Evolutionary conservation across 2,113 vertebrate species (phyloP).

Genomic region (Tonatia bakeri): DNA sequence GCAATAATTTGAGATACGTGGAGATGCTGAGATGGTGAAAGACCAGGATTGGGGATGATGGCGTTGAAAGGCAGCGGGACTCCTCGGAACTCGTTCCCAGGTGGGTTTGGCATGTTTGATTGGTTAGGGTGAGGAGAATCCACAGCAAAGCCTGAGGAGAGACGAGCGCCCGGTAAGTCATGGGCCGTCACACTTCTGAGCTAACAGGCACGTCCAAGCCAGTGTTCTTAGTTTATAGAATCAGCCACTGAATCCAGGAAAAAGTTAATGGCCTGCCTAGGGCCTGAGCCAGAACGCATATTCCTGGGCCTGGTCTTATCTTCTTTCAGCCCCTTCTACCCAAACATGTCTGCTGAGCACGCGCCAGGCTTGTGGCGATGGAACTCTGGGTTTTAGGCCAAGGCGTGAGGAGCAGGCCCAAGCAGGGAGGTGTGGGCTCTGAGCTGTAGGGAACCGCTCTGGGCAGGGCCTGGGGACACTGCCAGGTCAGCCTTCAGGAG

Average conservation of each 20-base stretch:
- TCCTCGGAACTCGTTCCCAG: neutral
- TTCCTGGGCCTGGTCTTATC: neutral
- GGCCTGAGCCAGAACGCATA: neutral
- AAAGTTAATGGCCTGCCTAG: neutral
- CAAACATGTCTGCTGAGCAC: neutral
- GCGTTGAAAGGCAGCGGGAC: neutral
- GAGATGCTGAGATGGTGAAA: conserved; percentile 17
- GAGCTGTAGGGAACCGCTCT: neutral
- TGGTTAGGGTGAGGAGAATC: neutral
- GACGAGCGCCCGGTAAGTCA: neutral
- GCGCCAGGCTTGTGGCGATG: neutral
- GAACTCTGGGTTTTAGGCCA: neutral
- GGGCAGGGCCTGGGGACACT: neutral
- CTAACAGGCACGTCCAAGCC: neutral
- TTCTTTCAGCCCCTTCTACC: neutral
- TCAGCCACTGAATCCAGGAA: neutral
- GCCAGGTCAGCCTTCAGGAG: neutral
- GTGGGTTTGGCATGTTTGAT: neutral
- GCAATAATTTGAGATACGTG: conserved; percentile 25
- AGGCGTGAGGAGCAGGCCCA: no score
- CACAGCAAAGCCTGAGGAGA: neutral
- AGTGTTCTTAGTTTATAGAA: neutral
- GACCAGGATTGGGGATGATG: neutral
- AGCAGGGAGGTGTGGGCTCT: neutral
- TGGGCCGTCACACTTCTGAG: neutral